Evolutionary conservation across 1,140 invertebrate genomes (phyloP).

Genomic region (Pseudomyrmex dendroicus): DNA sequence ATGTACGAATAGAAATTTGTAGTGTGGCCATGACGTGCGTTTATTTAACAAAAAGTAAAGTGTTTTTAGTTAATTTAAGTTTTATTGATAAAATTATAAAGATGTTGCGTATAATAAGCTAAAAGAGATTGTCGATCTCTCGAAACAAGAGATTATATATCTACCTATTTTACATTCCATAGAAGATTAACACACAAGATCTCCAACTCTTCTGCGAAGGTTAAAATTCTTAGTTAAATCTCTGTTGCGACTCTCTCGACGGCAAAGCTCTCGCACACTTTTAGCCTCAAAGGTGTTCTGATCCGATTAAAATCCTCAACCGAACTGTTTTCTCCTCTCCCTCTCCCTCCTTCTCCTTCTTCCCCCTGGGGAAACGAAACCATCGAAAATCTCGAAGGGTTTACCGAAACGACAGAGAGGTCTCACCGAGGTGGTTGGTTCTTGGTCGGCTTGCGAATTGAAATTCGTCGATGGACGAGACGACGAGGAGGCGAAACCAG

Average conservation of each 20-base stretch:
- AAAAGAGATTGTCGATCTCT: not conserved
- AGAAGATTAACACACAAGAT: constrained; percentile 1
- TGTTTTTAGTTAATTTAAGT: too few species aligned
- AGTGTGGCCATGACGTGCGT: too few species aligned
- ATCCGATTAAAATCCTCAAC: constrained; percentile 30
- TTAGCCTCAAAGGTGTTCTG: constrained; percentile 4
- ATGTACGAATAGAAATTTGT: too few species aligned
- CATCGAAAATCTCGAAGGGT: not conserved
- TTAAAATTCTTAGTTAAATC: constrained; percentile 28
- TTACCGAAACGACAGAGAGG: not conserved
- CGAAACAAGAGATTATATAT: not conserved
- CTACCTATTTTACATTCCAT: constrained; percentile 10
- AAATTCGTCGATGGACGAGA: constrained; percentile 71
- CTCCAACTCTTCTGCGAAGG: not conserved
- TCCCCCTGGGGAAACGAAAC: not conserved
- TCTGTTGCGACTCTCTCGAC: not conserved
- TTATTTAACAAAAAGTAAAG: too few species aligned
- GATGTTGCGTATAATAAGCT: too few species aligned
- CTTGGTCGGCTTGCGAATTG: constrained; percentile 68
- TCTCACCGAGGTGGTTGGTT: constrained; percentile 39
- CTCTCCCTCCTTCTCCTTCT: too few species aligned
- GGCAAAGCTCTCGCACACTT: constrained; percentile 21
- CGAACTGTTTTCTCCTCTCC: not conserved
- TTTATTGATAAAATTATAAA: too few species aligned
- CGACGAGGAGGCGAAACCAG: constrained; percentile 17